phyloP scores from a whole-genome alignment of 1,140 invertebrate species.

The Temnothorax curvispinosus region DNA sequence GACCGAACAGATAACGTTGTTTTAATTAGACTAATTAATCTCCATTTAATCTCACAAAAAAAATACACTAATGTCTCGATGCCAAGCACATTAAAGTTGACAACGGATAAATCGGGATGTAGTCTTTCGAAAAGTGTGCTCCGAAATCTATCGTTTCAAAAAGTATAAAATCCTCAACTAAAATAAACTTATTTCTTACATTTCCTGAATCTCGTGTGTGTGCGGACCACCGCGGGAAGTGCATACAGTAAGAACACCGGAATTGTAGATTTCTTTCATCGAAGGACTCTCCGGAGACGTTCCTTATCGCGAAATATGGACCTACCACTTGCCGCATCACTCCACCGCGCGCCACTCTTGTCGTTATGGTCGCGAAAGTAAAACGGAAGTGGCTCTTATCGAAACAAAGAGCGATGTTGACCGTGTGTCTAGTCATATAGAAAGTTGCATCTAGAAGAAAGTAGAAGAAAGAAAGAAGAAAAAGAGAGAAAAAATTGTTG shows the following conservation, averaged over 20 bases:
- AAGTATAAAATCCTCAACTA: background rate
- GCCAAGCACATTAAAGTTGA: background rate
- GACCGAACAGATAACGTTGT: background rate
- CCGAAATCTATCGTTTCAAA: background rate
- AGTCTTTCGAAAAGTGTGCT: background rate
- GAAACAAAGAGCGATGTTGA: constrained; percentile 77
- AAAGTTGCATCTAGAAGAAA: constrained; percentile 50
- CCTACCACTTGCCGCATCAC: constrained; percentile 40
- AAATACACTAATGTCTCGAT: background rate
- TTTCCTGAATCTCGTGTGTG: background rate
- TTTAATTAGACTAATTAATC: no score
- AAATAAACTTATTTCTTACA: background rate
- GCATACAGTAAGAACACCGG: constrained; percentile 6
- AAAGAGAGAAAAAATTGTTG: background rate
- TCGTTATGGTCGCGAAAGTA: constrained; percentile 41
- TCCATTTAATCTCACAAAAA: background rate
- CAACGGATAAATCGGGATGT: background rate
- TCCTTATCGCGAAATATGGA: constrained; percentile 49
- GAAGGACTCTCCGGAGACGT: constrained; percentile 1
- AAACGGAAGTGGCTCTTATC: constrained; percentile 65
- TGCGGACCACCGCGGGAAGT: background rate
- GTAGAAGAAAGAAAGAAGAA: background rate
- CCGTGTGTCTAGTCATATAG: constrained; percentile 74
- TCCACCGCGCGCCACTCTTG: background rate
- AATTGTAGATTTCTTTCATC: constrained; percentile 34